These are phyloP conservation scores for Myotis pilosus DNA, from an alignment of 2,797 vertebrate genomes.

Conservation along the genomic window DNA sequence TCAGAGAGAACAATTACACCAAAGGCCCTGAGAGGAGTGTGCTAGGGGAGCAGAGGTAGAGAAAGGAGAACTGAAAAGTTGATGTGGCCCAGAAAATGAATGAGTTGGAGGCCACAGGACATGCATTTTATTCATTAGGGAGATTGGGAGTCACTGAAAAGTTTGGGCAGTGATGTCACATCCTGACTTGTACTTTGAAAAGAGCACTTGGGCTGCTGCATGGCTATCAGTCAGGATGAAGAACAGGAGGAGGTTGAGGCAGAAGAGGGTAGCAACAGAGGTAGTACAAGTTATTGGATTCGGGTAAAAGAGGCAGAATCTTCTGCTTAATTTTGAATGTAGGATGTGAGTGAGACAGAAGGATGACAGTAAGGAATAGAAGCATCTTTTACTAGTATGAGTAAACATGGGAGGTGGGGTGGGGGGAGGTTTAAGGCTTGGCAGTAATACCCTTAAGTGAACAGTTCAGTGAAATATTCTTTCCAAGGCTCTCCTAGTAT, in stretches of 20 bases:
- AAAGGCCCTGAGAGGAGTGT: neutral
- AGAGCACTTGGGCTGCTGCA: neutral
- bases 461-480: neutral
- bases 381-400: neutral
- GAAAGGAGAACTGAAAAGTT: neutral
- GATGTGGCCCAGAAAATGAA: neutral
- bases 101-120: too few species aligned
- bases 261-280: neutral
- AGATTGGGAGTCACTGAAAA: neutral
- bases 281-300: neutral
- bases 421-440: neutral
- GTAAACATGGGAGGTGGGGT: neutral
- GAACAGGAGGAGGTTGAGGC: neutral
- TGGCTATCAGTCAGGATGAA: neutral
- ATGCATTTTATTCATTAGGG: neutral
- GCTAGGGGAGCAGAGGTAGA: accelerated
- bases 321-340: neutral
- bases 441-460: neutral
- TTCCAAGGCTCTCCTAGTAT: neutral
- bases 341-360: neutral
- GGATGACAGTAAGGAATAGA: neutral
- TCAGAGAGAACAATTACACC: neutral
- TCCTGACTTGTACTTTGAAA: neutral
- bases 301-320: neutral
- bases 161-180: neutral